These are phyloP conservation scores for Blennius ocellaris DNA, from an alignment of 2,113 vertebrate genomes.

Conservation along the genomic window DNA sequence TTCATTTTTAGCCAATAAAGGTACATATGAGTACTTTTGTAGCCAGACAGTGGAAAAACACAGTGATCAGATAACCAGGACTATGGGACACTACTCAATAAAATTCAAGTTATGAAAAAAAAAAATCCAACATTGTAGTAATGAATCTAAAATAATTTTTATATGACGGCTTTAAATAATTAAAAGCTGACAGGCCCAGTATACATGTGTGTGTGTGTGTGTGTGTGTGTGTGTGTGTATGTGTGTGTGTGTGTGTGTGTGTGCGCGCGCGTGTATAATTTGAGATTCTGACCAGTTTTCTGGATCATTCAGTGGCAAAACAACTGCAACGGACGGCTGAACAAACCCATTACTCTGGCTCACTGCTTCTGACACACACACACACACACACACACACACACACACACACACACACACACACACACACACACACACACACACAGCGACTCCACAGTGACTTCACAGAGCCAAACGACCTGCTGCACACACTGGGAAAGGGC, in stretches of 20 bases:
- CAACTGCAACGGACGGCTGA: slow-evolving; percentile 72
- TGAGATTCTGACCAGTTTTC: slow-evolving; percentile 65
- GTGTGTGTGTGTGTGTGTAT: slow-evolving; percentile 20
- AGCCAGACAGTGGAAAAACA: too few species aligned
- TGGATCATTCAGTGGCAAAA: slow-evolving; percentile 68
- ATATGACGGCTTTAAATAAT: too few species aligned
- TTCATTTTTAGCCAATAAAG: too few species aligned
- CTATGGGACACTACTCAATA: too few species aligned
- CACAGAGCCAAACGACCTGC: slow-evolving; percentile 53
- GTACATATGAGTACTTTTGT: too few species aligned
- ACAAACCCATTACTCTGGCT: slow-evolving; percentile 80
- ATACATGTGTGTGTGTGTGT: background rate
- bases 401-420: slow-evolving; percentile 25
- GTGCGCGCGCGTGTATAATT: slow-evolving; percentile 40
- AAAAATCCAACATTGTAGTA: too few species aligned
- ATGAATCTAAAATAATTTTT: too few species aligned
- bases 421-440: slow-evolving; percentile 42
- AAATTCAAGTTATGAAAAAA: too few species aligned
- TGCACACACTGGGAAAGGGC: slow-evolving; percentile 49
- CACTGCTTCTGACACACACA: slow-evolving; percentile 71
- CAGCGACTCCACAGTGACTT: slow-evolving; percentile 60
- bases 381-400: slow-evolving; percentile 29
- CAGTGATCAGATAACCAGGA: too few species aligned
- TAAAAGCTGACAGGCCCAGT: too few species aligned
- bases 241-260: background rate